A percentile compares a stretch with the other conserved stretches of the same genome.
Conservation (phyloP, 2,888 invertebrate species). For the Chrysodeixis includens region DNA sequence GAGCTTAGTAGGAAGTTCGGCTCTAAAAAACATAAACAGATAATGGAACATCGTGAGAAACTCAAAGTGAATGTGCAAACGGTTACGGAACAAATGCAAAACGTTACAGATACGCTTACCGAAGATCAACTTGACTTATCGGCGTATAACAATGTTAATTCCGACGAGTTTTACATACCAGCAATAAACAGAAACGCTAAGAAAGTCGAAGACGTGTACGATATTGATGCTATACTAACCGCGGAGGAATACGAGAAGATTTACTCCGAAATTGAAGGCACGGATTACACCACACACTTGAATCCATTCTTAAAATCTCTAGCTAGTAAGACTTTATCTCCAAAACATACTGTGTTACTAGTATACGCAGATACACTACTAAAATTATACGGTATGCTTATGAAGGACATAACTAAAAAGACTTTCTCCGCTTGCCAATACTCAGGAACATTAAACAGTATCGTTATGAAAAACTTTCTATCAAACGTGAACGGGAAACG, state of each 20-base stretch:
- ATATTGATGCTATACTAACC: slow-evolving; percentile 80
- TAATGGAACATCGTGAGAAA: slow-evolving; percentile 90
- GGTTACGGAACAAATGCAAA: slow-evolving; percentile 89
- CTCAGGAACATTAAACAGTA: slow-evolving; percentile 75
- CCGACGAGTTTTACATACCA: slow-evolving; percentile 84
- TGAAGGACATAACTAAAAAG: slow-evolving; percentile 71
- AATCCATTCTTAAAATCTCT: slow-evolving; percentile 67
- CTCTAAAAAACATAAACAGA: slow-evolving; percentile 90
- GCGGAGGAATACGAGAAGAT: slow-evolving; percentile 77
- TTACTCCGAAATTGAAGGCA: slow-evolving; percentile 68
- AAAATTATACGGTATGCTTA: slow-evolving; percentile 61
- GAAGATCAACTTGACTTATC: slow-evolving; percentile 77
- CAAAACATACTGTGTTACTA: slow-evolving; percentile 67
- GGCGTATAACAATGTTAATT: slow-evolving; percentile 71
- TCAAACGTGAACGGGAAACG: slow-evolving; percentile 63
- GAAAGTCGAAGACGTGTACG: slow-evolving; percentile 82
- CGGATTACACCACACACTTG: slow-evolving; percentile 66
- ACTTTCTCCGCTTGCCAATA: slow-evolving; percentile 65
- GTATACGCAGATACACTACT: slow-evolving; percentile 75
- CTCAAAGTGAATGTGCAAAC: slow-evolving; percentile 89
- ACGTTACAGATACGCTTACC: slow-evolving; percentile 80
- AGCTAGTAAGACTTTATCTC: slow-evolving; percentile 56
- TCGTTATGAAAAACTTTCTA: slow-evolving; percentile 73
- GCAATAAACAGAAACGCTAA: slow-evolving; percentile 85
- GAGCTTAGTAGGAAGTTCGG: slow-evolving; percentile 91